These are phyloP conservation scores for Danaus chrysippus DNA, from an alignment of 2,888 invertebrate genomes.

Conservation along the genomic window DNA sequence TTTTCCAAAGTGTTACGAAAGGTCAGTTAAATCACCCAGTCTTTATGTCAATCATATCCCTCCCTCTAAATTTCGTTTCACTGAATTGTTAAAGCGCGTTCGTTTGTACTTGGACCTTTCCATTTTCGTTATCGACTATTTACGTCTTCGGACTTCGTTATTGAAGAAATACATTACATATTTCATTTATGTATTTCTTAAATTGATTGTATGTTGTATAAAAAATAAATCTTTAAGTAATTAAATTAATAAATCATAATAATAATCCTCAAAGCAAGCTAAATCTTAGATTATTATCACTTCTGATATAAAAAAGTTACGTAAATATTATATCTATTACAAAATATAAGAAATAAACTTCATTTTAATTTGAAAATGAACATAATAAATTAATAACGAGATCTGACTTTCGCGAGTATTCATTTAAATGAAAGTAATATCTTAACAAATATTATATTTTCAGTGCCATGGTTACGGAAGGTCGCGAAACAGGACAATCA, in stretches of 20 bases:
- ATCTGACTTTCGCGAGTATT: too few species aligned
- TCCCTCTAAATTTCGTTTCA: background rate
- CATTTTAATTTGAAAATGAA: background rate
- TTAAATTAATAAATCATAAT: too few species aligned
- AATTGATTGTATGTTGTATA: too few species aligned
- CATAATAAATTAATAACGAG: conserved; percentile 3
- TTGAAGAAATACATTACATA: conserved; percentile 1
- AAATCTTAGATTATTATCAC: too few species aligned
- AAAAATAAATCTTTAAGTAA: too few species aligned
- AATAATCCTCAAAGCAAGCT: too few species aligned
- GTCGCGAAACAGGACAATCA: conserved; percentile 60
- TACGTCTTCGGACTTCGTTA: conserved; percentile 8
- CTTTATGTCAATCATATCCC: background rate
- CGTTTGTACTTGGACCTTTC: conserved; percentile 8
- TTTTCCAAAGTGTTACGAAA: background rate
- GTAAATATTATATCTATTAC: too few species aligned
- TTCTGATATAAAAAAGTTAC: too few species aligned
- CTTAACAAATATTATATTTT: background rate
- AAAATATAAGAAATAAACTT: too few species aligned
- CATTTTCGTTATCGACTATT: conserved; percentile 6
- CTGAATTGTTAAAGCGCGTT: conserved; percentile 2
- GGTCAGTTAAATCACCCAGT: background rate
- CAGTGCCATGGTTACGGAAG: conserved; percentile 67
- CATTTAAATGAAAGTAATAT: too few species aligned
- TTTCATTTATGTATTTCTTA: background rate